phyloP scores from a whole-genome alignment of 2,113 vertebrate species.

The Dryoscopus gambensis region DNA sequence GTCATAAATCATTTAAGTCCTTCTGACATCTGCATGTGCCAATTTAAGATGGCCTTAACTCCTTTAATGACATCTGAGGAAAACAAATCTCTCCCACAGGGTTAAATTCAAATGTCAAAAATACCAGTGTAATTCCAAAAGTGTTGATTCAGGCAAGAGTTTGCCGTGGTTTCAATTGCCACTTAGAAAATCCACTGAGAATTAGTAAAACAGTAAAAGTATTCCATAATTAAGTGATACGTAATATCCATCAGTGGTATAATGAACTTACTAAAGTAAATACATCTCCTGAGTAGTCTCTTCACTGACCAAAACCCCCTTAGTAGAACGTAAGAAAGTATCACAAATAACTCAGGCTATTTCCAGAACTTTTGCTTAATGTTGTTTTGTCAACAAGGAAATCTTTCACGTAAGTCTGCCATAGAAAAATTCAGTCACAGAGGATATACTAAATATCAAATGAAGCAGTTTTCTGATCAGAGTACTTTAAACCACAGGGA shows the following conservation, averaged over 20 bases:
- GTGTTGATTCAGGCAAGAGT: not conserved
- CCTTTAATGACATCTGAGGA: slow-evolving; percentile 8
- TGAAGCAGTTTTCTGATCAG: not conserved
- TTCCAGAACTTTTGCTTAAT: not conserved
- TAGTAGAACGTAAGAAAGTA: not conserved
- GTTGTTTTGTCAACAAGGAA: not conserved
- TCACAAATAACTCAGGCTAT: not conserved
- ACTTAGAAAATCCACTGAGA: not conserved
- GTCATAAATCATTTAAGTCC: slow-evolving; percentile 17
- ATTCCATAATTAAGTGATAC: not conserved
- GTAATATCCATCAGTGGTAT: not conserved
- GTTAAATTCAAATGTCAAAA: not conserved
- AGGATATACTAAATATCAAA: not conserved
- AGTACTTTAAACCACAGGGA: not conserved
- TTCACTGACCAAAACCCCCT: not conserved
- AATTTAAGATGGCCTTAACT: slow-evolving; percentile 37
- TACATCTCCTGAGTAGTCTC: not conserved
- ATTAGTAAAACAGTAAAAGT: not conserved
- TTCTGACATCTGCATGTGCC: not conserved
- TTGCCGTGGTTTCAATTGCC: not conserved
- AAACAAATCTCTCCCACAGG: not conserved
- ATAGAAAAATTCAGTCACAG: not conserved
- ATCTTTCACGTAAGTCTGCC: not conserved
- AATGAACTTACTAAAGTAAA: not conserved
- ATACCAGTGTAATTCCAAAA: not conserved